These are phyloP conservation scores for Aix galericulata DNA, from an alignment of 2,113 vertebrate genomes.

Conservation along the genomic window DNA sequence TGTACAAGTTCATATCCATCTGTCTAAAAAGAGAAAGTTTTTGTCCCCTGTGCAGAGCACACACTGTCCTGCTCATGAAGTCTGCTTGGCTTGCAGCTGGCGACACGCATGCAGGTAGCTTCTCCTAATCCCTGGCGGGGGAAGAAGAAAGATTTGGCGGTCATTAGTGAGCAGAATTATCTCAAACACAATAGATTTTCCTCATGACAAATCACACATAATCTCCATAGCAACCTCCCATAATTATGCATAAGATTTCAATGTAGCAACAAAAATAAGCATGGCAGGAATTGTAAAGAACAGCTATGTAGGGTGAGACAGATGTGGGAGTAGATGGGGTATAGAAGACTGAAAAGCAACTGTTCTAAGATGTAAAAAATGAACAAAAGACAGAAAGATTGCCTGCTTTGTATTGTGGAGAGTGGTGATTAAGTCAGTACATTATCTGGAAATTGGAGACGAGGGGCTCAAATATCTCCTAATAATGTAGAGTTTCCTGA, in stretches of 20 bases:
- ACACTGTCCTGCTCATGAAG: slow-evolving; percentile 22
- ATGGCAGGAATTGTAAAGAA: slow-evolving; percentile 51
- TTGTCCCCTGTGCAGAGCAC: background rate
- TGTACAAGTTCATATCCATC: background rate
- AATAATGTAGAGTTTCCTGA: slow-evolving; percentile 3
- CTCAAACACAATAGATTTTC: slow-evolving; percentile 74
- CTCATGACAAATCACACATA: slow-evolving; percentile 75
- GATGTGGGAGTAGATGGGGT: slow-evolving; percentile 54
- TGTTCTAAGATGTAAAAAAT: slow-evolving; percentile 43
- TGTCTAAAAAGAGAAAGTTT: background rate
- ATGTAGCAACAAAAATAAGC: slow-evolving; percentile 59
- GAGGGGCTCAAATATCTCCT: background rate
- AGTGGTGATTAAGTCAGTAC: slow-evolving; percentile 32
- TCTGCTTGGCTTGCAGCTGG: slow-evolving; percentile 27
- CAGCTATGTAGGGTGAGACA: slow-evolving; percentile 24
- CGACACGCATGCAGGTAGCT: slow-evolving; percentile 43
- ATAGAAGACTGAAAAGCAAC: slow-evolving; percentile 34
- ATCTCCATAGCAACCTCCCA: slow-evolving; percentile 78
- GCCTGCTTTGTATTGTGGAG: slow-evolving; percentile 30
- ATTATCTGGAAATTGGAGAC: slow-evolving; percentile 40
- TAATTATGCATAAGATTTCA: slow-evolving; percentile 74
- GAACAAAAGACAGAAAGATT: slow-evolving; percentile 37
- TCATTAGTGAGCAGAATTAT: slow-evolving; percentile 67
- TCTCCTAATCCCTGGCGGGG: background rate
- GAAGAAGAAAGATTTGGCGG: slow-evolving; percentile 19